These are phyloP conservation scores for Catocala sponsa DNA, from an alignment of 2,888 invertebrate genomes.

Conservation along the genomic window DNA sequence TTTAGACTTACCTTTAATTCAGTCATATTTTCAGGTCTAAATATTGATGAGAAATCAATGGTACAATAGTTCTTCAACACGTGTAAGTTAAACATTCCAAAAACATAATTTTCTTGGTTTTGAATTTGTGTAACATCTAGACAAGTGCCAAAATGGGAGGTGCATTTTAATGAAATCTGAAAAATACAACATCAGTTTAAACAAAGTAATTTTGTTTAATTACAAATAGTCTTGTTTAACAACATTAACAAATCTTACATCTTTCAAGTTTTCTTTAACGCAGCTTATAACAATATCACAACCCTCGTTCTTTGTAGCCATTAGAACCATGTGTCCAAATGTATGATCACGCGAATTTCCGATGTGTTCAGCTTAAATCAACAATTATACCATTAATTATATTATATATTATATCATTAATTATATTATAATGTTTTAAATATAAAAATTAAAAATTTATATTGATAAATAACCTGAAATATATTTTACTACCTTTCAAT, in stretches of 20 bases:
- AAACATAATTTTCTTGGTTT: conserved; percentile 51
- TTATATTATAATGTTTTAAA: too few species aligned
- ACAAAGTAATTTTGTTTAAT: neutral
- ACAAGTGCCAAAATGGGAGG: conserved; percentile 37
- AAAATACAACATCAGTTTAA: conserved; percentile 19
- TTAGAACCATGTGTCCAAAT: conserved; percentile 47
- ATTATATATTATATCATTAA: too few species aligned
- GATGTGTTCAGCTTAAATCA: conserved; percentile 67
- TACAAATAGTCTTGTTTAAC: too few species aligned
- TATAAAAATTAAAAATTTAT: too few species aligned
- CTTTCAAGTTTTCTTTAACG: conserved; percentile 59
- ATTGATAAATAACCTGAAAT: too few species aligned
- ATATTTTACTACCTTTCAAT: conserved; percentile 50
- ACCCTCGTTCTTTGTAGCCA: conserved; percentile 45
- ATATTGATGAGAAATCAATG: conserved; percentile 57
- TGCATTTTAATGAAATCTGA: conserved; percentile 55
- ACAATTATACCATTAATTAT: too few species aligned
- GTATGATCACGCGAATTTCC: conserved; percentile 64
- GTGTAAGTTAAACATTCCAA: conserved; percentile 55
- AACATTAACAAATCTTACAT: conserved; percentile 49
- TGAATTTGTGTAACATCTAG: conserved; percentile 56
- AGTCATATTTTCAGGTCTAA: conserved; percentile 36
- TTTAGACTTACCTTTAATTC: conserved; percentile 50
- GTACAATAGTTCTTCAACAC: conserved; percentile 41
- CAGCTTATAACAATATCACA: conserved; percentile 63